Evolutionary conservation across 2,888 invertebrate genomes (phyloP).

Genomic region (Miltochrista miniata): DNA sequence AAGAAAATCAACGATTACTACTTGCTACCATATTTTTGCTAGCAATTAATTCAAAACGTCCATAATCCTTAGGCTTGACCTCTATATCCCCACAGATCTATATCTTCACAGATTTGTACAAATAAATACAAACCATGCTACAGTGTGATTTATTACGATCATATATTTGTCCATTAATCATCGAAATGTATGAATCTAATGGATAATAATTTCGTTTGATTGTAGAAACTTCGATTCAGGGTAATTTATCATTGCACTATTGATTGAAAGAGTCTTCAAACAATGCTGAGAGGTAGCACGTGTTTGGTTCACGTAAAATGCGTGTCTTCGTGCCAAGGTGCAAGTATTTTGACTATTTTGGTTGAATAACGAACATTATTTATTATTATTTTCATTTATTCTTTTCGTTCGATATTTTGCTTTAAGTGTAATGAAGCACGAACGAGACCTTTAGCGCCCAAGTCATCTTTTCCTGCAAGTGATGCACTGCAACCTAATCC

Average conservation of each 20-base stretch:
- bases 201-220: background rate
- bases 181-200: background rate
- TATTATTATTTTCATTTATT: no score
- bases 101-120: constrained; percentile 3
- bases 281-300: background rate
- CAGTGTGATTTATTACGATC: background rate
- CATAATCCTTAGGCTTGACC: constrained; percentile 8
- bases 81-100: background rate
- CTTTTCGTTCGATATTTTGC: no score
- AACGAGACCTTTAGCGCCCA: no score
- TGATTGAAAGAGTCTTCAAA: no score
- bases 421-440: no score
- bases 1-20: background rate
- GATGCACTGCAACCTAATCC: no score
- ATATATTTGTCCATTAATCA: constrained; percentile 5
- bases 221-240: background rate
- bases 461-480: no score
- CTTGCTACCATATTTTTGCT: background rate
- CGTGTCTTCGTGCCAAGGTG: background rate
- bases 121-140: background rate
- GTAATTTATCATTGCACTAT: no score
- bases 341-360: no score
- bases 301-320: background rate
- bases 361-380: no score
- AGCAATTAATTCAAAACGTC: constrained; percentile 4